Conservation (phyloP, 2,113 vertebrate species). For the Tetrao urogallus region DNA sequence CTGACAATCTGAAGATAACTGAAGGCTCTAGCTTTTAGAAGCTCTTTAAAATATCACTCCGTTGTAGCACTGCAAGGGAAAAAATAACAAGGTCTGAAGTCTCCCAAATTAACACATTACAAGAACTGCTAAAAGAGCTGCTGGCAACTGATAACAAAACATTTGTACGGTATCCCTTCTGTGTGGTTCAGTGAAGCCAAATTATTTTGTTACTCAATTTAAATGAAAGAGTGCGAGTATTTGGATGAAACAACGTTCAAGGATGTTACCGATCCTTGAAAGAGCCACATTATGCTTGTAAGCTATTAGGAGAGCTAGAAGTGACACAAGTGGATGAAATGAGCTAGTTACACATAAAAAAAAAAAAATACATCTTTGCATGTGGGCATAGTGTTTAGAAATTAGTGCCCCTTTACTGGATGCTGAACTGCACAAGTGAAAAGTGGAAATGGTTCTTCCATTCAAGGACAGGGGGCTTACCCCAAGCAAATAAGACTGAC, state of each 20-base stretch:
- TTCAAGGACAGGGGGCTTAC: neutral
- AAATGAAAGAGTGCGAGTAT: neutral
- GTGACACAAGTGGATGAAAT: neutral
- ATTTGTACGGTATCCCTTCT: neutral
- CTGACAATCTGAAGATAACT: slow-evolving; percentile 90
- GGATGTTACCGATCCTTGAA: neutral
- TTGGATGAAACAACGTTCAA: neutral
- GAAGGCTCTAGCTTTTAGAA: slow-evolving; percentile 83
- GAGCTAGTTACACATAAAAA: neutral
- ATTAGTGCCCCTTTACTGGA: neutral
- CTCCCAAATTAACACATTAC: neutral
- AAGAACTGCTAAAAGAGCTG: neutral
- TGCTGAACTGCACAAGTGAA: fast-evolving
- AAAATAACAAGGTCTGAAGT: neutral
- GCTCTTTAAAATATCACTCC: slow-evolving; percentile 90
- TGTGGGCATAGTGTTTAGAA: neutral
- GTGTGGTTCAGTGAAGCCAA: neutral
- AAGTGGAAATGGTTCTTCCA: neutral
- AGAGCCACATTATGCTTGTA: neutral
- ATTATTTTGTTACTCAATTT: neutral
- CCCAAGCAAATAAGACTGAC: fast-evolving
- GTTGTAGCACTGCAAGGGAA: slow-evolving; percentile 77
- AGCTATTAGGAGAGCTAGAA: neutral
- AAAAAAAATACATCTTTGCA: neutral
- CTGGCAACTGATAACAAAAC: neutral